A percentile compares a stretch with the other conserved stretches of the same genome.
Evolutionary conservation across 1,140 invertebrate species (phyloP).

Genomic region (Diploscapter pachys): DNA sequence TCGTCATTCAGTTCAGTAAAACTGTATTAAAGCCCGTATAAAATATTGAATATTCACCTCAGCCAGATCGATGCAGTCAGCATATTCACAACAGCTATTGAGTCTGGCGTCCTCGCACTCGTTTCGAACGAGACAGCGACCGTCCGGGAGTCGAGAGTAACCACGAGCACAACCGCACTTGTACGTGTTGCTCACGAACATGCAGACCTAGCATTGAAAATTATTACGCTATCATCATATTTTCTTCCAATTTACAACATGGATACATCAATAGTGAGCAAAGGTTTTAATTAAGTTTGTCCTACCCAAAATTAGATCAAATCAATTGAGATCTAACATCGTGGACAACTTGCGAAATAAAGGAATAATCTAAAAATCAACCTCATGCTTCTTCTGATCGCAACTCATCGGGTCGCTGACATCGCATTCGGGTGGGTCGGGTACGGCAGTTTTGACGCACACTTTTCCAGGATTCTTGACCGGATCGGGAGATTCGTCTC

Average conservation of each 20-base stretch:
- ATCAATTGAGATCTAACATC: too few relatives aligned
- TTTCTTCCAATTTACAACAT: too few relatives aligned
- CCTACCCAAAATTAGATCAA: too few relatives aligned
- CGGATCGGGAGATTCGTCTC: conserved; percentile 47
- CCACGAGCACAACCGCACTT: conserved; percentile 51
- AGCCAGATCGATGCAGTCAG: conserved; percentile 54
- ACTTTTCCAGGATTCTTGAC: conserved; percentile 46
- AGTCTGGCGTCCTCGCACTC: conserved; percentile 49
- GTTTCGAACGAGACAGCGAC: conserved; percentile 56
- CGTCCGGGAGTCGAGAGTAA: conserved; percentile 53
- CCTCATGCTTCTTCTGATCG: conserved; percentile 49
- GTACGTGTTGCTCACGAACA: conserved; percentile 55
- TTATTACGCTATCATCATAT: neutral
- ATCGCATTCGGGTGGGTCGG: conserved; percentile 54
- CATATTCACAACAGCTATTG: conserved; percentile 50
- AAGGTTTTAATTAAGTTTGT: too few relatives aligned
- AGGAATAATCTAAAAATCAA: neutral
- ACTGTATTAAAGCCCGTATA: too few relatives aligned
- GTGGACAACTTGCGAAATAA: too few relatives aligned
- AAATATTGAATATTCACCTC: neutral
- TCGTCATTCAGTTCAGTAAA: too few relatives aligned
- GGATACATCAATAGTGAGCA: too few relatives aligned
- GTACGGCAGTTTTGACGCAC: conserved; percentile 45
- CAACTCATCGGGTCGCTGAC: conserved; percentile 59
- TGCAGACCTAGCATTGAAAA: conserved; percentile 37